Evolutionary conservation across 2,888 invertebrate genomes (phyloP).

Genomic region (Molanna angustata): DNA sequence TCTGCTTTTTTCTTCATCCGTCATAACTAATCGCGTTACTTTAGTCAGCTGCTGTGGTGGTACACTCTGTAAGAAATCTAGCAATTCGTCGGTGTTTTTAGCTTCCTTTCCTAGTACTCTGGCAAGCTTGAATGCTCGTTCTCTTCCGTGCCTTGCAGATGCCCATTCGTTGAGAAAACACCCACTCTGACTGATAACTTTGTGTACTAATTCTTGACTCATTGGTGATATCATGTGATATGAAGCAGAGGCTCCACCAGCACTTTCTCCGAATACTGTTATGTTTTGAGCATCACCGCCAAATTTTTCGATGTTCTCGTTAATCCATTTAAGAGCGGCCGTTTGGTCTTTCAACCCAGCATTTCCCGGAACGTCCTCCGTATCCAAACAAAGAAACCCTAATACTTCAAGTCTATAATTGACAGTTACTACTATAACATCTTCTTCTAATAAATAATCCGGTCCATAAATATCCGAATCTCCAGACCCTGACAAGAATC

Average conservation of each 20-base stretch:
- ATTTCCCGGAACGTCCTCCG: slow-evolving; percentile 47
- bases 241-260: slow-evolving; percentile 42
- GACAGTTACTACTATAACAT: slow-evolving; percentile 44
- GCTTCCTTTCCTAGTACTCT: slow-evolving; percentile 26
- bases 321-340: slow-evolving; percentile 45
- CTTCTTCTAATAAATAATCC: slow-evolving; percentile 43
- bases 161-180: slow-evolving; percentile 40
- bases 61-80: slow-evolving; percentile 19
- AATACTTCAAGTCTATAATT: slow-evolving; percentile 47
- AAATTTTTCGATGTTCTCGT: slow-evolving; percentile 43
- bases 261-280: slow-evolving; percentile 50
- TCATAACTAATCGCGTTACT: slow-evolving; percentile 7
- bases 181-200: slow-evolving; percentile 43
- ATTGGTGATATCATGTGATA: slow-evolving; percentile 48
- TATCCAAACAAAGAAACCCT: slow-evolving; percentile 45
- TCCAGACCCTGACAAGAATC: slow-evolving; percentile 42
- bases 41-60: slow-evolving; percentile 19
- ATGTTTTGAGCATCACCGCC: slow-evolving; percentile 47
- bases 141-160: slow-evolving; percentile 16
- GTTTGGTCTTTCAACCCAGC: slow-evolving; percentile 52
- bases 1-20: slow-evolving; percentile 18
- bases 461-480: slow-evolving; percentile 43
- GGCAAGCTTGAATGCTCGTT: slow-evolving; percentile 26
- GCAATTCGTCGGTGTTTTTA: slow-evolving; percentile 12
- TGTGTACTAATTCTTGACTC: slow-evolving; percentile 45